Evolutionary conservation across 2,888 invertebrate species (phyloP), one percentile per base, ranked within the genome.

Genomic region (Eupeodes latifasciatus): DNA sequence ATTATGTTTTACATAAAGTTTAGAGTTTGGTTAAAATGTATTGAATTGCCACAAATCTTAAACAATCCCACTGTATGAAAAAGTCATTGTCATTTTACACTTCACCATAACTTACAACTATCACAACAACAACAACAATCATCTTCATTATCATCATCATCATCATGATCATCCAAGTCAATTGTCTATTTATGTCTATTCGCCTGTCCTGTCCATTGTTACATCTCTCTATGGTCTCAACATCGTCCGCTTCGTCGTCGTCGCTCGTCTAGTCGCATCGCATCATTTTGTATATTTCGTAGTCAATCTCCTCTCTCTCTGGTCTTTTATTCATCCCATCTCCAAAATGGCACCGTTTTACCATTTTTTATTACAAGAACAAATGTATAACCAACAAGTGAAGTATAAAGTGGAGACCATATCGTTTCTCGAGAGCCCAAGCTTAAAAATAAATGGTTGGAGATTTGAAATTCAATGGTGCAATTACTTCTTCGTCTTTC

Each of bases 141-240:
- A 62, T 72, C 61, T 1, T 36, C 2, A 40, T 5, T 1, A 40
- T 40, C 40, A 40, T 40, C 40, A 40, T 40, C 40, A 40, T 40
- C 67, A 77, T 74, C 55, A 87, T 77, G 75, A 87, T 72, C 79
- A 72, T 84, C 87, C 74, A 64, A 81, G 85, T 88, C 81, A 88
- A 88, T 88, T 88, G 88, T 85, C 88, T 88, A 88, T 88, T 88
- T 85, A 88, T 88, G 88, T 88, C 88, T 81, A 81, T 85, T 78
- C 64, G 81, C 59, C 85, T 81, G 81, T 88, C 88, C 75, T 85
- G 85, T 74, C 81, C 78, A 85, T 81, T 88, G 85, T 88, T 88
- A 88, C 88, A 88, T 88, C 88, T 88, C 75, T 88, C 81, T 88
- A 81, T 75, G 72, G 81, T 83, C 87, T 67, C 84, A 72, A 61